Evolutionary conservation across 2,888 invertebrate species (phyloP), one percentile per base, ranked within the genome.

Genomic region (Cosmia trapezina): DNA sequence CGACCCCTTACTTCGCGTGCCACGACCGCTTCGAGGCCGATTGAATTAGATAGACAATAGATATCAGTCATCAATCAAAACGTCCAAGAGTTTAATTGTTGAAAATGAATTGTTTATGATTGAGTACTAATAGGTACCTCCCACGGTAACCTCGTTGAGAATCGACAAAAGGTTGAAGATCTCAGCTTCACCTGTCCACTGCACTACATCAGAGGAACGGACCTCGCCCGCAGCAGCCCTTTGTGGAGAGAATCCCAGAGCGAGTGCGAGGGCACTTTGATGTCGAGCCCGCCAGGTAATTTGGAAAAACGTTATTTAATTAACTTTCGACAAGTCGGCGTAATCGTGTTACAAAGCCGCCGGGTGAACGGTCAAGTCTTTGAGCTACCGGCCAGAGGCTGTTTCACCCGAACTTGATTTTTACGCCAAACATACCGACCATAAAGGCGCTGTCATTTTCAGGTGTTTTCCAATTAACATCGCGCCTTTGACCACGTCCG

Each of bases 231-330:
- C 89, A 94, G 95, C 88, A 88, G 89, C 91, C 92, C 95, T 96
- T 96, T 95, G 95, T 93, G 92, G 89, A 91, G 88, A 92, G 94
- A 94, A 94, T 94, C 91, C 90, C 89, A 89, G 89, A 92, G 91
- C 91, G 90, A 89, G 89, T 87, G 89, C 90, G 87, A 86, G 89
- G 80, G 80, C 92, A 94, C 96, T 96, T 96, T 96, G 96, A 96
- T 93, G 92, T 94, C 90, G 87, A 89, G 89, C 93, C 91, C 93
- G 91, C 89, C 92, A 94, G 95, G 93, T 96, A 94, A 95, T 96
- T 96, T 93, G 93, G 95, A 96, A 96, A 96, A 96, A 95, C 95
- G 95, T 94, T 96, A 96, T 96, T 96, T 96, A 96, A 96, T 96
- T 96, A 96, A 96, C 94, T 96, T 96, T 96, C 95, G 96, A 96